phyloP scores from a whole-genome alignment of 1,140 invertebrate species.

The Colletes latitarsis region DNA sequence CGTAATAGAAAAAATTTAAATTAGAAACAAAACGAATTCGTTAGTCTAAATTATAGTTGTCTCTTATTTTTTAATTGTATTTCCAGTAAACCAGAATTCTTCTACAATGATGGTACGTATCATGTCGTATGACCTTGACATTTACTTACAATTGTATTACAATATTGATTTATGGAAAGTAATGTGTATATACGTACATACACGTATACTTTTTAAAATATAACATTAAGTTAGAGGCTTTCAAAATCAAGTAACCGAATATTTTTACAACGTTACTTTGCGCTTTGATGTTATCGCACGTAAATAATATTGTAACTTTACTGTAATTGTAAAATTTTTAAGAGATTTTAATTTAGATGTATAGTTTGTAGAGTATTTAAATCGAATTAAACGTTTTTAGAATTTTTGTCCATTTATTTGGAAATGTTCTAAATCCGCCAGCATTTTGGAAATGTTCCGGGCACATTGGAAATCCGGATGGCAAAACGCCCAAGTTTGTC shows the following conservation, averaged over 20 bases:
- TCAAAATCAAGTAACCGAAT: background rate
- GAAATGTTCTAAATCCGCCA: no score
- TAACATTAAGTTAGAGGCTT: background rate
- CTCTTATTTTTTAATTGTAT: conserved; percentile 2
- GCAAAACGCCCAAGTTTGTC: no score
- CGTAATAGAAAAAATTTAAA: background rate
- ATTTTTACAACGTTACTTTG: background rate
- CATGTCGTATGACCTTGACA: conserved; percentile 38
- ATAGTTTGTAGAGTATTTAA: no score
- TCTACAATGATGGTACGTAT: background rate
- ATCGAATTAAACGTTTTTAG: no score
- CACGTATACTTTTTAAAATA: background rate
- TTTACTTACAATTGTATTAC: conserved; percentile 12
- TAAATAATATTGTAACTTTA: background rate
- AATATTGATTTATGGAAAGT: background rate
- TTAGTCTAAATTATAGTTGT: background rate
- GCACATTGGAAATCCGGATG: no score
- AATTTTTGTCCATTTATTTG: no score
- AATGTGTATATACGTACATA: conserved; percentile 3
- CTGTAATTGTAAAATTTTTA: no score
- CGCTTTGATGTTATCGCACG: background rate
- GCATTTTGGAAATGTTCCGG: no score
- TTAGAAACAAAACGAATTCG: background rate
- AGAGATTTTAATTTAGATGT: no score
- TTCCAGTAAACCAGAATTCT: background rate